Conservation (phyloP, 2,888 invertebrate genomes). For the Leptinotarsa juncta region DNA sequence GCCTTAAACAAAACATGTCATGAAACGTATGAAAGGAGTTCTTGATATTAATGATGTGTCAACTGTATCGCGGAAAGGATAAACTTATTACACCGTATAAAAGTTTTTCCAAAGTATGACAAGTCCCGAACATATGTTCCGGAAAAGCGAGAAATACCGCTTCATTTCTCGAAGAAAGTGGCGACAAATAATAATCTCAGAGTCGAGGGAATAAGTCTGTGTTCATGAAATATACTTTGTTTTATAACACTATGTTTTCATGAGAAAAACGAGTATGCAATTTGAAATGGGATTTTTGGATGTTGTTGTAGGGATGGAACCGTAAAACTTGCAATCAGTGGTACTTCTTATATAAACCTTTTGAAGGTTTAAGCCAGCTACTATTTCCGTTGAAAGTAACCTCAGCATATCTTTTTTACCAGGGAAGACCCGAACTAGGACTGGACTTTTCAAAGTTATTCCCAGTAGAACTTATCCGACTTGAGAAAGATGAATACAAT, state of each 20-base stretch:
- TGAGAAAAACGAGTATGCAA: background rate
- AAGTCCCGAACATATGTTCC: constrained; percentile 16
- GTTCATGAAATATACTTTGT: background rate
- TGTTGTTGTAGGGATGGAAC: too few species aligned
- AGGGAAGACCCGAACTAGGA: too few species aligned
- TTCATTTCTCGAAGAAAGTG: constrained; percentile 6
- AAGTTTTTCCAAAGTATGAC: constrained; percentile 20
- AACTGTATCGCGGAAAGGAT: background rate
- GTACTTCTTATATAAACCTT: too few species aligned
- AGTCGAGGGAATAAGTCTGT: background rate
- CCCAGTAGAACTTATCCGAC: too few species aligned
- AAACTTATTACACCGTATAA: constrained; percentile 9
- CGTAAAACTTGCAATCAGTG: too few species aligned
- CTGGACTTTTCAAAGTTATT: too few species aligned
- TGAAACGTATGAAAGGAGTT: background rate
- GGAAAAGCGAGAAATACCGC: constrained; percentile 21
- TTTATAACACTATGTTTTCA: background rate
- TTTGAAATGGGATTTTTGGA: background rate
- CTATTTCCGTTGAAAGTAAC: too few species aligned
- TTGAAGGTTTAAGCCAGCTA: too few species aligned
- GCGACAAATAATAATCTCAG: constrained; percentile 23
- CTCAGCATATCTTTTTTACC: too few species aligned
- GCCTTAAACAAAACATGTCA: background rate
- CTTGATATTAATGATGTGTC: constrained; percentile 3
- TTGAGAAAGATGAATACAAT: too few species aligned